A percentile compares a stretch with the other conserved stretches of the same genome.
These are phyloP conservation scores for Lateolabrax maculatus DNA, from an alignment of 2,797 vertebrate genomes.

Conservation along the genomic window DNA sequence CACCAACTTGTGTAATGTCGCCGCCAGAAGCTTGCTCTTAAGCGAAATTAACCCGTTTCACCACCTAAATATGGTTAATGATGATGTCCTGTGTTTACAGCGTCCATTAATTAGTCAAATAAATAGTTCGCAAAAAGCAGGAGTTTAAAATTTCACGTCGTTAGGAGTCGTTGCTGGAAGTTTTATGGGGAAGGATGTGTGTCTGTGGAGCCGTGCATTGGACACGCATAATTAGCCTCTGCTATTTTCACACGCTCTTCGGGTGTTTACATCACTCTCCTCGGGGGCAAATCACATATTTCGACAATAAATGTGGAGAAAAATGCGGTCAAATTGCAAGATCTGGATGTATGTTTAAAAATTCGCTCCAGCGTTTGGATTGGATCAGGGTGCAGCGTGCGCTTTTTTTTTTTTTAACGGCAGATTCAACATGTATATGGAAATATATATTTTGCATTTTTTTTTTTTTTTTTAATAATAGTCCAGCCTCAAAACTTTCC, in stretches of 20 bases:
- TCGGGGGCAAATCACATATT: slow-evolving; percentile 77
- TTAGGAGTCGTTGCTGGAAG: slow-evolving; percentile 55
- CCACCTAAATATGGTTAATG: slow-evolving; percentile 52
- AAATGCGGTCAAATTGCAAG: slow-evolving; percentile 28
- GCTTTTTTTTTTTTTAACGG: slow-evolving; percentile 2
- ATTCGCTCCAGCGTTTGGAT: slow-evolving; percentile 2
- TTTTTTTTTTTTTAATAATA: not conserved
- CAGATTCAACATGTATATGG: slow-evolving; percentile 15
- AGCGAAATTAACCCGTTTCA: slow-evolving; percentile 44
- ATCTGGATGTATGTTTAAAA: slow-evolving; percentile 25
- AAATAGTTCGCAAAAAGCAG: slow-evolving; percentile 64
- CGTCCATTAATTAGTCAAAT: slow-evolving; percentile 62
- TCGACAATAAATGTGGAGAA: slow-evolving; percentile 60
- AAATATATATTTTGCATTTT: slow-evolving; percentile 15
- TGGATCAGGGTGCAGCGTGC: not conserved
- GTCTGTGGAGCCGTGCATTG: slow-evolving; percentile 71
- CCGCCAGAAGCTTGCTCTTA: slow-evolving; percentile 34
- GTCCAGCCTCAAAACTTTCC: slow-evolving; percentile 51
- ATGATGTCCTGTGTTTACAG: slow-evolving; percentile 40
- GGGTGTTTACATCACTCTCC: slow-evolving; percentile 79
- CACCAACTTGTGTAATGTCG: slow-evolving; percentile 48
- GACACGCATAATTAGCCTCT: slow-evolving; percentile 81
- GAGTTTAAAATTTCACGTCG: slow-evolving; percentile 51
- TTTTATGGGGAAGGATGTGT: slow-evolving; percentile 66
- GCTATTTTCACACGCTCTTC: slow-evolving; percentile 79